Conservation (phyloP, 2,113 vertebrate species). For the Empidonax traillii region DNA sequence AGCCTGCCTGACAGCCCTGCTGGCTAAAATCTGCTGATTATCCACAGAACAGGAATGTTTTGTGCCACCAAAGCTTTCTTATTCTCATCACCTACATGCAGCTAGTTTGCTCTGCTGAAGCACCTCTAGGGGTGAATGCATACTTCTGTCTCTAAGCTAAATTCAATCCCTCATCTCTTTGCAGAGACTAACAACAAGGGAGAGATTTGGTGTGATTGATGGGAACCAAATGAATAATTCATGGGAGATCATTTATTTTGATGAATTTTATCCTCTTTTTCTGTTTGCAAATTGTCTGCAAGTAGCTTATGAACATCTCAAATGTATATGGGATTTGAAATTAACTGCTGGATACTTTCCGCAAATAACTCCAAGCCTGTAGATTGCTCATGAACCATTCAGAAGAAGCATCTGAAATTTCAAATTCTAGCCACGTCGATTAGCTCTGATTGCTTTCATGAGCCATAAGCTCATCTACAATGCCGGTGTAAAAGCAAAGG, state of each 20-base stretch:
- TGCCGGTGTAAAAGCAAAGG: not conserved
- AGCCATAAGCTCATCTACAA: constrained; percentile 8
- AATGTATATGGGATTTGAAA: constrained; percentile 53
- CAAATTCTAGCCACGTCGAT: constrained; percentile 34
- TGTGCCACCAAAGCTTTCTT: not conserved
- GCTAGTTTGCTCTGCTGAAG: constrained; percentile 35
- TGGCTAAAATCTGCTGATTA: constrained; percentile 55
- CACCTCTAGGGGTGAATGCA: constrained; percentile 41
- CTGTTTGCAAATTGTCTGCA: constrained; percentile 65
- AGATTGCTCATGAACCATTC: constrained; percentile 29
- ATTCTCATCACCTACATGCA: constrained; percentile 55
- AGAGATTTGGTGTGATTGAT: constrained; percentile 54
- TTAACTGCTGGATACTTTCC: constrained; percentile 44
- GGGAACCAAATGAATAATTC: constrained; percentile 64
- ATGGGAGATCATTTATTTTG: constrained; percentile 58
- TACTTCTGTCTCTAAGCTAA: constrained; percentile 44
- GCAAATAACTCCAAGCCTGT: constrained; percentile 37
- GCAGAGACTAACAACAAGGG: constrained; percentile 46
- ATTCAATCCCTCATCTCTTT: constrained; percentile 48
- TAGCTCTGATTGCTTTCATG: constrained; percentile 7
- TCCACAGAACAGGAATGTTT: not conserved
- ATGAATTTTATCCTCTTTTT: constrained; percentile 63
- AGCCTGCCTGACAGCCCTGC: constrained; percentile 34
- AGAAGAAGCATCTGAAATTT: not conserved
- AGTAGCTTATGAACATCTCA: constrained; percentile 55